phyloP scores from a whole-genome alignment of 2,888 invertebrate species.

The Epistrophella euchroma region DNA sequence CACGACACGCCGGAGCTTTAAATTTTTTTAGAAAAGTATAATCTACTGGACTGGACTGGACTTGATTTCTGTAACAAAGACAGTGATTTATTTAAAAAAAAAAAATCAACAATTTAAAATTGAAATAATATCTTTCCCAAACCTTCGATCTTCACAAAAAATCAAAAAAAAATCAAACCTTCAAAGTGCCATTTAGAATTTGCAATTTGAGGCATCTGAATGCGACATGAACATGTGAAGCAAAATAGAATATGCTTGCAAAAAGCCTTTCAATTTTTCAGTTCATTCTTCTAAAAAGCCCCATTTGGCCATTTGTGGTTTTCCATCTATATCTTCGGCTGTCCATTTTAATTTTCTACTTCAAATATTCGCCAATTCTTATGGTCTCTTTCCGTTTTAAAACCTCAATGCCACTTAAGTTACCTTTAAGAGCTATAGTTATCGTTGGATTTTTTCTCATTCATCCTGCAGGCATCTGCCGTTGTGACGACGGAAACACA shows the following conservation, averaged over 20 bases:
- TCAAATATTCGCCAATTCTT: conserved; percentile 5
- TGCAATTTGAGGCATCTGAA: conserved; percentile 1
- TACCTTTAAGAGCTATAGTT: conserved; percentile 8
- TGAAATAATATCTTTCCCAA: not conserved
- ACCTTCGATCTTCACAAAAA: not conserved
- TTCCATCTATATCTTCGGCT: conserved; percentile 11
- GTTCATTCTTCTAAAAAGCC: not conserved
- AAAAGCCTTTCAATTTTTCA: conserved; percentile 7
- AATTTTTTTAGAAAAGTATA: too few relatives aligned
- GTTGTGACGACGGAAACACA: not conserved
- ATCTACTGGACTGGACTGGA: too few relatives aligned
- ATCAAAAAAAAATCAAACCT: not conserved
- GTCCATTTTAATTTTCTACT: conserved; percentile 34
- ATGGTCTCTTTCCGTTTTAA: not conserved
- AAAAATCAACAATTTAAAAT: too few relatives aligned
- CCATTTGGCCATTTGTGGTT: conserved; percentile 22
- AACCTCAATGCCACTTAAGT: conserved; percentile 32
- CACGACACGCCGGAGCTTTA: too few relatives aligned
- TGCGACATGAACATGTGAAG: not conserved
- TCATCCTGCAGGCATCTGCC: not conserved
- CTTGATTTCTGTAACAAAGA: too few relatives aligned
- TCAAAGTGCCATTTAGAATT: not conserved
- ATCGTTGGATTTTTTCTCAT: not conserved
- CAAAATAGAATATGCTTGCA: not conserved
- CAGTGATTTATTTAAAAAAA: too few relatives aligned